Evolutionary conservation across 2,113 vertebrate species (phyloP).

Genomic region (Vulpes lagopus): DNA sequence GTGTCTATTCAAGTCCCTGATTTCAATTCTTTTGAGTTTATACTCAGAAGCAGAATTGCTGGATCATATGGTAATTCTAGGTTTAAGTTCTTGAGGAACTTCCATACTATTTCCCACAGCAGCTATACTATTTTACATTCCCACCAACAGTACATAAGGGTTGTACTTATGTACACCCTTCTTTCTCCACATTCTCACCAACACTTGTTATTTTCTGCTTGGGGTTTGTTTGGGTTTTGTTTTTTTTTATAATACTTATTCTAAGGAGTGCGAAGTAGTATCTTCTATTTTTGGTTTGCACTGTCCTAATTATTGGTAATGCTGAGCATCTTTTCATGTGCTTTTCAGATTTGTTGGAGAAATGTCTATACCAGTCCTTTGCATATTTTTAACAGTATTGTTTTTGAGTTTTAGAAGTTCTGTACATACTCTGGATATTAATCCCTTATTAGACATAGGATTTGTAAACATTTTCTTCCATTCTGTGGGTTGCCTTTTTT

Average conservation of each 20-base stretch:
- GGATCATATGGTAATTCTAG: neutral
- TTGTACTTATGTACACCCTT: neutral
- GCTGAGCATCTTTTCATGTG: neutral
- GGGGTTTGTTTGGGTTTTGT: neutral
- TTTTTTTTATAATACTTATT: neutral
- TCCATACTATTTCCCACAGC: neutral
- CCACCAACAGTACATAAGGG: neutral
- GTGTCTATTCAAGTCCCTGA: neutral
- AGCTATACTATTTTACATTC: neutral
- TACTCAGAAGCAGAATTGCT: neutral
- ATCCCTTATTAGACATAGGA: constrained; percentile 8
- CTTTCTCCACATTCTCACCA: constrained; percentile 20
- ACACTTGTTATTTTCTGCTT: neutral
- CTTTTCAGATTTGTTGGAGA: neutral
- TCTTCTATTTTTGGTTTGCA: neutral
- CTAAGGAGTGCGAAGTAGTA: neutral
- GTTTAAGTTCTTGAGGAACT: constrained; percentile 18
- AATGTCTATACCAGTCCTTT: neutral
- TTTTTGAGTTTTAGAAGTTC: neutral
- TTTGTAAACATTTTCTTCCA: constrained; percentile 7
- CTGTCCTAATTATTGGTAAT: neutral
- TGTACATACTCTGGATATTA: constrained; percentile 8
- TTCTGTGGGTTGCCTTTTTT: neutral
- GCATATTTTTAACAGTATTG: neutral
- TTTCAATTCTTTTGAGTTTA: constrained; percentile 6